Percentiles rank a stretch among this genome's conserved stretches.
Evolutionary conservation across 2,888 invertebrate species (phyloP).

Genomic region (Agrotis puta): DNA sequence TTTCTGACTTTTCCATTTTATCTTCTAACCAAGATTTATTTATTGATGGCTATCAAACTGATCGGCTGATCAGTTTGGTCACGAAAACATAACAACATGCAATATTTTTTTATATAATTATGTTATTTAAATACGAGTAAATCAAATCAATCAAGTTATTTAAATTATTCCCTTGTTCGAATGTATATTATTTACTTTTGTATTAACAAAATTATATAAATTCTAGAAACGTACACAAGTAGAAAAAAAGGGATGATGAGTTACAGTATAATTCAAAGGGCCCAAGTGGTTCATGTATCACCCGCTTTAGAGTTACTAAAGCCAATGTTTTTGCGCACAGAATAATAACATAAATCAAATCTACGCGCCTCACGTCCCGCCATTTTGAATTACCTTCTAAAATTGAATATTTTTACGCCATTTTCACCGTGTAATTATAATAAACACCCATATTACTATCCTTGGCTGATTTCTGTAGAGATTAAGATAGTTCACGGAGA

Average conservation of each 20-base stretch:
- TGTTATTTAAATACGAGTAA: too few relatives aligned
- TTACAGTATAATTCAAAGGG: background rate
- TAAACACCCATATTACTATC: conserved; percentile 47
- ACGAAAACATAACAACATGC: background rate
- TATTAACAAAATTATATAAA: too few relatives aligned
- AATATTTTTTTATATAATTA: too few relatives aligned
- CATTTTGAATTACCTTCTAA: conserved; percentile 43
- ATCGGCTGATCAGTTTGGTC: background rate
- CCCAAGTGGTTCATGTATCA: background rate
- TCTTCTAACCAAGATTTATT: background rate
- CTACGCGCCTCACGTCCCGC: conserved; percentile 19
- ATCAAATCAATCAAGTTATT: too few relatives aligned
- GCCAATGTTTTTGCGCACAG: conserved; percentile 32
- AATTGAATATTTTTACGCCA: conserved; percentile 58
- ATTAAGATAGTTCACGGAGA: conserved; percentile 50
- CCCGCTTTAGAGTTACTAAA: conserved; percentile 15
- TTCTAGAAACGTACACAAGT: too few relatives aligned
- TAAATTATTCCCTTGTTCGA: too few relatives aligned
- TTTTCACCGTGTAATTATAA: conserved; percentile 62
- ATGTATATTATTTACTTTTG: too few relatives aligned
- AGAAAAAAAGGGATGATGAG: too few relatives aligned
- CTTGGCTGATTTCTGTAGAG: conserved; percentile 46
- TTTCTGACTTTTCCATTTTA: too few relatives aligned
- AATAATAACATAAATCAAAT: conserved; percentile 52
- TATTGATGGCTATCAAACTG: too few relatives aligned